Evolutionary conservation across 2,113 vertebrate genomes (phyloP), one percentile per base, ranked within the genome.

Genomic region (Halcyon senegalensis): DNA sequence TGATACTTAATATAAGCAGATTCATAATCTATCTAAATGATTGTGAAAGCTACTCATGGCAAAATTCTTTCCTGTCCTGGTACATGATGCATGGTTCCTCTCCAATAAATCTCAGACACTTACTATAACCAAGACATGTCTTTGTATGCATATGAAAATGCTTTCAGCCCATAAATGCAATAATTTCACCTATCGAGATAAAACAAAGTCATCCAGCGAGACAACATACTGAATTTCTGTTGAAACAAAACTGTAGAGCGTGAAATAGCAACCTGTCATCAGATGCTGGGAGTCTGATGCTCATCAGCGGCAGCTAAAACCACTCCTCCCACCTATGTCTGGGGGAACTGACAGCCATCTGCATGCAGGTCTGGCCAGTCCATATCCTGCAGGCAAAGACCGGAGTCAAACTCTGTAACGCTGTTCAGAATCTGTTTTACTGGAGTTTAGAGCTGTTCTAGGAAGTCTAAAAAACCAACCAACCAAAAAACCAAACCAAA

Each of bases 251-350:
- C n/a, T 56, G 78, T 44, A 91, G 93, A 96, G 94, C 63, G 7
- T 98, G 97, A 97, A 97, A 97, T 84, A 97, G 93, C 97, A 97
- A 97, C 89, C 96, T 97, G 97, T 80, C 96, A 93, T 93, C 95
- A 83, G 87, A 86, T 74, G 84, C 0, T 68, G 86, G 62, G 90
- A 97, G 84, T 89, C 93, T 90, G 89, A 94, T 62, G 69, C 89
- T 97, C 68, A 33, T 13, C 95, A 95, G 51, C 10, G 25, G 93
- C 77, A 95, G 84, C 80, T 96, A 67, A 95, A 96, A 81, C 50
- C 91, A 79, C 67, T 75, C 87, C 93, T 94, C 93, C 95, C 78
- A 93, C 83, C 64, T 78, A 16, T 23, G 37, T 84, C 89, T 70
- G 63, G 50, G 27, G 43, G 85, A 95, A 84, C 7, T 88, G 80